These are phyloP conservation scores for Rhyacichthys aspro DNA, from an alignment of 2,797 vertebrate genomes.

Conservation along the genomic window DNA sequence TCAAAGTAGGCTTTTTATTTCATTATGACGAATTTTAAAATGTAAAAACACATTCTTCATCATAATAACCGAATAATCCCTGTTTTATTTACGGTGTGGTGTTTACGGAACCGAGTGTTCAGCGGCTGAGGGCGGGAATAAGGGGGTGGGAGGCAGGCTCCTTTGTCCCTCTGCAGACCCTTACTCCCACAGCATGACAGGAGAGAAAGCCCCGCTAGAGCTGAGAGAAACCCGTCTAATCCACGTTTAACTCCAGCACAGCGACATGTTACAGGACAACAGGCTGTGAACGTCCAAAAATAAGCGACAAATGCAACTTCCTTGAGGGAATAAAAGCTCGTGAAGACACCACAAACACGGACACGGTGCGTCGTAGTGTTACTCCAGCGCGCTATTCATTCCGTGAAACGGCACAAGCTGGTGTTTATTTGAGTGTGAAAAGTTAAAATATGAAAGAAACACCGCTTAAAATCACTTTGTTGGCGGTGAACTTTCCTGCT, in stretches of 20 bases:
- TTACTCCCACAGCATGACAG: conserved; percentile 45
- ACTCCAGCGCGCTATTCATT: background rate
- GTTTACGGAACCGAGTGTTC: conserved; percentile 18
- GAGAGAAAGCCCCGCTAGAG: conserved; percentile 15
- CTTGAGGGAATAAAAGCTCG: background rate
- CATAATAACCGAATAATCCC: background rate
- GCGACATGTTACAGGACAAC: background rate
- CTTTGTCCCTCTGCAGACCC: conserved; percentile 67
- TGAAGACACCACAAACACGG: background rate
- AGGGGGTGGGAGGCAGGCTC: conserved; percentile 48
- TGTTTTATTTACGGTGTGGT: background rate
- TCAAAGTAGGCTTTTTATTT: too few relatives aligned
- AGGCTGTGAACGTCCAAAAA: background rate
- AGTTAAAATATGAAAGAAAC: conserved; percentile 1
- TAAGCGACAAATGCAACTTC: conserved; percentile 16
- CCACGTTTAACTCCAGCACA: background rate
- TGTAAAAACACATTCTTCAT: too few relatives aligned
- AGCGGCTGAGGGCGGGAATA: conserved; percentile 62
- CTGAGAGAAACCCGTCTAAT: background rate
- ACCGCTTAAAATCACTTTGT: background rate
- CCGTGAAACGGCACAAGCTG: background rate
- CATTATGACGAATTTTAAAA: too few relatives aligned
- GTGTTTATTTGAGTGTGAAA: background rate
- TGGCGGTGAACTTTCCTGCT: background rate
- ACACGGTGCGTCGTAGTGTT: background rate